phyloP scores from a whole-genome alignment of 2,797 vertebrate species.

The Botia almorhae region DNA sequence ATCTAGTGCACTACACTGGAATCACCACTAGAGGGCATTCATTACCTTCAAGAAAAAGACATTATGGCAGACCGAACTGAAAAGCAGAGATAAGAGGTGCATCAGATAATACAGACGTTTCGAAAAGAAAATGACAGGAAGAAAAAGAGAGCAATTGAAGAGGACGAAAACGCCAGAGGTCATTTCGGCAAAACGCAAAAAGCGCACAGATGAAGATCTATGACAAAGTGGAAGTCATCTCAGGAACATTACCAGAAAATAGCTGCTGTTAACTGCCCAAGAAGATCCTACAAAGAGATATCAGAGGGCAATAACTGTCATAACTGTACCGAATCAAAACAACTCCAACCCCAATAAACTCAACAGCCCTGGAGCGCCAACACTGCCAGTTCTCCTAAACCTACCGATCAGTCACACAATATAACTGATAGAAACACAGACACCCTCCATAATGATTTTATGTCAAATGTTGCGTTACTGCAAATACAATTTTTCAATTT shows the following conservation, averaged over 20 bases:
- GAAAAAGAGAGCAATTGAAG: neutral
- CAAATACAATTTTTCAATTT: too few relatives aligned
- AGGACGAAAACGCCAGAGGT: neutral
- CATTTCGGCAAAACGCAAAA: constrained; percentile 10
- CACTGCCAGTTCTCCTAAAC: too few relatives aligned
- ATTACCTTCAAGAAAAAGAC: neutral
- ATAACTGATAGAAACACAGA: too few relatives aligned
- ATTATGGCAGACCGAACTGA: neutral
- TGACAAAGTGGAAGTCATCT: constrained; percentile 15
- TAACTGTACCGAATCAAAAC: neutral
- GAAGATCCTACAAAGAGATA: constrained; percentile 15
- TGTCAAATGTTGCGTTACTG: too few relatives aligned
- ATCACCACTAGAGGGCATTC: constrained; percentile 15
- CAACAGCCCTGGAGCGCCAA: neutral
- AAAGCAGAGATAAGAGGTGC: neutral
- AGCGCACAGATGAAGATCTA: constrained; percentile 17
- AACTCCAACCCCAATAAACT: neutral
- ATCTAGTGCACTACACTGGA: neutral
- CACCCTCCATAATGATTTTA: too few relatives aligned
- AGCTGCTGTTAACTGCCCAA: constrained; percentile 3
- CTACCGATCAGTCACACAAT: neutral
- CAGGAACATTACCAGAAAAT: constrained; percentile 39
- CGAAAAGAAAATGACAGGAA: neutral
- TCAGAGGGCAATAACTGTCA: neutral
- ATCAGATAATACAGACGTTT: constrained; percentile 14